These are phyloP conservation scores for Scolopax rusticola DNA, from an alignment of 2,797 vertebrate genomes.

Conservation along the genomic window DNA sequence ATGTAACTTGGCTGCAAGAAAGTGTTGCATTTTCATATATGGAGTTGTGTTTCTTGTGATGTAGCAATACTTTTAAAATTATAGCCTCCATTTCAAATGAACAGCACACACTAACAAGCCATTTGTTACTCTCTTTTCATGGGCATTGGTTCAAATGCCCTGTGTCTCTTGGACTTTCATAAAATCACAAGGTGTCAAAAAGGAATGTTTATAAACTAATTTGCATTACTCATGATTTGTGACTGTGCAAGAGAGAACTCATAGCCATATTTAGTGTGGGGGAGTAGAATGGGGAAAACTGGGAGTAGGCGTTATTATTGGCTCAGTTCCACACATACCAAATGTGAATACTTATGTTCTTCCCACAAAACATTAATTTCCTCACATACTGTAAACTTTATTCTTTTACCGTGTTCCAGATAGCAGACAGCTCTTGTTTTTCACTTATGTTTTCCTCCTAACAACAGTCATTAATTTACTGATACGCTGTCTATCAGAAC, in stretches of 20 bases:
- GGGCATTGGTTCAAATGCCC: neutral
- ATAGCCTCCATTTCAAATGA: conserved; percentile 18
- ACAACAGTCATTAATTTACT: conserved; percentile 86
- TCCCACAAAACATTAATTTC: conserved; percentile 42
- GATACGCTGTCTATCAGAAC: conserved; percentile 84
- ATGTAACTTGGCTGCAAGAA: conserved; percentile 6
- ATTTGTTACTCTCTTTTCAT: conserved; percentile 47
- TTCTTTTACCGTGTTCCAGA: conserved; percentile 61
- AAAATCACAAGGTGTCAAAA: conserved; percentile 55
- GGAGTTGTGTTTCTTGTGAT: conserved; percentile 4
- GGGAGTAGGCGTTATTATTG: conserved; percentile 10
- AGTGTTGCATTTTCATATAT: neutral
- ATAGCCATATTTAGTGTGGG: neutral
- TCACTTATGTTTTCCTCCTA: conserved; percentile 73
- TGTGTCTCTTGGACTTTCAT: neutral
- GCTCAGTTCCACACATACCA: conserved; percentile 58
- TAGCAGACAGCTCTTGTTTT: conserved; percentile 67
- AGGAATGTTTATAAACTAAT: conserved; percentile 48
- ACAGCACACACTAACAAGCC: conserved; percentile 6
- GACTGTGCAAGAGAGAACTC: neutral
- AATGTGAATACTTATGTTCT: conserved; percentile 69
- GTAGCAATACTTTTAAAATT: conserved; percentile 31
- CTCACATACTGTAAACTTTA: conserved; percentile 45
- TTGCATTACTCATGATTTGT: conserved; percentile 57
- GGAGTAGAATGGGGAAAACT: neutral